These are phyloP conservation scores for Sycophila sp. DNA, from an alignment of 1,140 invertebrate genomes.

Conservation along the genomic window DNA sequence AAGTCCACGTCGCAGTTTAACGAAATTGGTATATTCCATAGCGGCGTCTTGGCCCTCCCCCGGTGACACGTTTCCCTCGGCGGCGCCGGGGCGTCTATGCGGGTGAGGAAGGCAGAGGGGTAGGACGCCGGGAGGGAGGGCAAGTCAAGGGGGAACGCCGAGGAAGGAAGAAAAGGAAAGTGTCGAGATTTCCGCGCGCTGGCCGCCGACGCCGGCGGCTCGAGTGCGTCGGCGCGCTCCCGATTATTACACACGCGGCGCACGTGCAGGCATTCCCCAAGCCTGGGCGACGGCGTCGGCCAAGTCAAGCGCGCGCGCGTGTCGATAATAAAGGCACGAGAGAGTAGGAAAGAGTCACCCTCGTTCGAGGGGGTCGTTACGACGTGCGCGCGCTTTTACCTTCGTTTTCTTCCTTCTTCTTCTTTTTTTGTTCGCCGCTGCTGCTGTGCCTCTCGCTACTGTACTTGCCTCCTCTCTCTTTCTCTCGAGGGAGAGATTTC, in stretches of 20 bases:
- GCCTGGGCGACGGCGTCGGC: background rate
- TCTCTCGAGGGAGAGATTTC: background rate
- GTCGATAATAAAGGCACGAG: conserved; percentile 25
- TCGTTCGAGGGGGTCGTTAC: conserved; percentile 19
- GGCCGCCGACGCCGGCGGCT: too few relatives aligned
- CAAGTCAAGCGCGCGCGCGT: conserved; percentile 19
- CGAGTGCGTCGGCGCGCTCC: conserved; percentile 4
- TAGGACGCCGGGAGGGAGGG: background rate
- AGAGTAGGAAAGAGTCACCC: background rate
- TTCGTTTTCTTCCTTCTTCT: background rate
- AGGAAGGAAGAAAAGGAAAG: conserved; percentile 25
- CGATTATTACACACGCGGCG: conserved; percentile 8
- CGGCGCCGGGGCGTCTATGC: background rate
- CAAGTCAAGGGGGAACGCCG: conserved; percentile 21
- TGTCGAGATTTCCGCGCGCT: conserved; percentile 13
- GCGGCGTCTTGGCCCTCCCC: background rate
- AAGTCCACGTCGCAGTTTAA: too few relatives aligned
- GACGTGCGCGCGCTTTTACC: background rate
- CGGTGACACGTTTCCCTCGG: background rate
- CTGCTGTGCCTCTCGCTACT: background rate
- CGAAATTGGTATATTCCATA: too few relatives aligned
- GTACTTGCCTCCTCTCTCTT: background rate
- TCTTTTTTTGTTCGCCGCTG: background rate
- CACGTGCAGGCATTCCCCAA: background rate
- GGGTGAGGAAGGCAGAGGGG: background rate